Evolutionary conservation across 2,113 vertebrate genomes (phyloP), one percentile per base, ranked within the genome.

Genomic region (Ploceus nigricollis): DNA sequence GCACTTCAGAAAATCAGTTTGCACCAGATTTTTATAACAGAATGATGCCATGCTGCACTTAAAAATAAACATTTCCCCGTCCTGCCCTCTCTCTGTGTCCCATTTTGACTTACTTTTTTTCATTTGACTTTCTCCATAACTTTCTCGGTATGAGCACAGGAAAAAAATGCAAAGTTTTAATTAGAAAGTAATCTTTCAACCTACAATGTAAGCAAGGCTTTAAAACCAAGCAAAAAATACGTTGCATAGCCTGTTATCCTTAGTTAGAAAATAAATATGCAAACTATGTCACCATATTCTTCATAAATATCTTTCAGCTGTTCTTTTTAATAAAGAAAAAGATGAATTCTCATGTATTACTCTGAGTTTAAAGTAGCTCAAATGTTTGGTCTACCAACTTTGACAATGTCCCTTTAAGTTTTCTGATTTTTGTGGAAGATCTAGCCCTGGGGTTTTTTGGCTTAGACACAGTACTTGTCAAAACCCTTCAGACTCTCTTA

Each of bases 381-480:
- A 60, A 90, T 96, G 50, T 94, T 96, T 96, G 72, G 73, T 93
- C 94, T 95, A 90, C 79, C 56, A 84, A 90, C 56, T 95, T 73
- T 75, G 90, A 93, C 94, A 92, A n/a, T 77, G 90, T 93, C 94
- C 82, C 92, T 95, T 96, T 95, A 95, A 92, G 78, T 93, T 94
- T 94, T 78, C 69, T 75, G 68, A 86, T 63, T 89, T 87, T 82
- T 63, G 81, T 70, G 35, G 89, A 94, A 82, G 65, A 88, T 93
- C 80, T 95, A 77, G 93, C 93, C 90, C 87, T 94, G 61, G 63
- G 87, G 65, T 77, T 88, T 95, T 94, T 81, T 96, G 92, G 87
- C 96, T 97, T 89, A 95, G 87, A 87, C 87, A 95, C 69, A 95
- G 76, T 87, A 84, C 83, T 96, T 82, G 50, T 97, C 94, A 96